phyloP scores from a whole-genome alignment of 2,888 invertebrate genomes.

The Hecatera dysodea region DNA sequence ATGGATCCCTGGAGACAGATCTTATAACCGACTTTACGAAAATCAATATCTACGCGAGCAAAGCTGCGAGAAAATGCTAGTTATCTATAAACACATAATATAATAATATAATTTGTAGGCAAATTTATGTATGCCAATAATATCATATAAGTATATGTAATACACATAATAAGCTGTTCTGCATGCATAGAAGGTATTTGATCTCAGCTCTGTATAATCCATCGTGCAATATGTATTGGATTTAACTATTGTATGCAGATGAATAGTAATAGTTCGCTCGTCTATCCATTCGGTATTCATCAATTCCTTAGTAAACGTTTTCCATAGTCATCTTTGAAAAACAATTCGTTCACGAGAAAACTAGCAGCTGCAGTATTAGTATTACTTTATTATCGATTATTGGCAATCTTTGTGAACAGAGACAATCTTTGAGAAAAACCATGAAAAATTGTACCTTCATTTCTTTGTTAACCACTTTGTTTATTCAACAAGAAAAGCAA shows the following conservation, averaged over 20 bases:
- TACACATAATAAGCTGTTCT: background rate
- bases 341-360: slow-evolving; percentile 28
- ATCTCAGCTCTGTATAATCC: slow-evolving; percentile 31
- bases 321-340: slow-evolving; percentile 30
- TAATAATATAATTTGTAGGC: background rate
- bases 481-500: slow-evolving; percentile 69
- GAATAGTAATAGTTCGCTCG: slow-evolving; percentile 36
- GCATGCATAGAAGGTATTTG: slow-evolving; percentile 8
- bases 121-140: background rate
- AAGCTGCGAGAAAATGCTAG: background rate
- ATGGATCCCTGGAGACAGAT: too few species aligned
- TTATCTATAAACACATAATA: background rate
- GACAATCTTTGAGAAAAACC: background rate
- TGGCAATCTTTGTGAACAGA: slow-evolving; percentile 1
- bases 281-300: slow-evolving; percentile 38
- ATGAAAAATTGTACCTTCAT: background rate
- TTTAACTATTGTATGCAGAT: slow-evolving; percentile 39
- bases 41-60: too few species aligned
- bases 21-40: too few species aligned
- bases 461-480: background rate
- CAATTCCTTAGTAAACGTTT: slow-evolving; percentile 42
- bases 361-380: slow-evolving; percentile 17
- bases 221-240: slow-evolving; percentile 21
- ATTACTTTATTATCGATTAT: slow-evolving; percentile 8
- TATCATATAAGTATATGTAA: slow-evolving; percentile 2